A percentile compares a stretch with the other conserved stretches of the same genome.
Evolutionary conservation across 2,797 vertebrate species (phyloP).

Genomic region (Heliangelus exortis): DNA sequence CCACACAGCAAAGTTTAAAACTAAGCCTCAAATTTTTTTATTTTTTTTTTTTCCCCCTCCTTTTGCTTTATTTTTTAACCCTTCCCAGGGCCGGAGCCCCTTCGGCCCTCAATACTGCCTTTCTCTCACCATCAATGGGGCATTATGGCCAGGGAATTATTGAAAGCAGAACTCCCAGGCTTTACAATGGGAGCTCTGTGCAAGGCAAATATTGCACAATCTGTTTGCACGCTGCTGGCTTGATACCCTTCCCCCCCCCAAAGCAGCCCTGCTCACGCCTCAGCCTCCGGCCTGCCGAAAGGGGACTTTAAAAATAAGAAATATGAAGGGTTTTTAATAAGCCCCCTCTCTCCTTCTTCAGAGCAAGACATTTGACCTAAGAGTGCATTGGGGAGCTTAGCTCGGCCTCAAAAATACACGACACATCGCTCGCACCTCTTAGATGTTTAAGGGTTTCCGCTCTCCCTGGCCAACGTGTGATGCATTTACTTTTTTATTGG

Average conservation of each 20-base stretch:
- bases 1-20: conserved; percentile 66
- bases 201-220: conserved; percentile 76
- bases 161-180: conserved; percentile 79
- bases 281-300: conserved; percentile 62
- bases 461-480: conserved; percentile 43
- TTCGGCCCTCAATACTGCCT: conserved; percentile 77
- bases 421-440: conserved; percentile 46
- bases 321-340: conserved; percentile 77
- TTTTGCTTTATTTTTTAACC: conserved; percentile 74
- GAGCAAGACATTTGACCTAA: conserved; percentile 69
- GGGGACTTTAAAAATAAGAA: conserved; percentile 59
- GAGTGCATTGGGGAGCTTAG: conserved; percentile 47
- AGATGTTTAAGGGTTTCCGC: conserved; percentile 74
- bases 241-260: conserved; percentile 61
- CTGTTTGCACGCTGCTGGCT: conserved; percentile 75
- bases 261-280: conserved; percentile 58
- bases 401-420: conserved; percentile 17
- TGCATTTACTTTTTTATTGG: conserved; percentile 61
- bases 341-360: conserved; percentile 65
- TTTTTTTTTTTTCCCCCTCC: fast-evolving
- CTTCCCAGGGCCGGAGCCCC: conserved; percentile 42
- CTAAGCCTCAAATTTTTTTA: background rate
- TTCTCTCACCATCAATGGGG: conserved; percentile 82
- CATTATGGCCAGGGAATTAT: conserved; percentile 81
- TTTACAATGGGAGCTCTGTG: conserved; percentile 83